These are phyloP conservation scores for Cyclophora albipunctata DNA, from an alignment of 2,888 invertebrate species.

Conservation along the genomic window DNA sequence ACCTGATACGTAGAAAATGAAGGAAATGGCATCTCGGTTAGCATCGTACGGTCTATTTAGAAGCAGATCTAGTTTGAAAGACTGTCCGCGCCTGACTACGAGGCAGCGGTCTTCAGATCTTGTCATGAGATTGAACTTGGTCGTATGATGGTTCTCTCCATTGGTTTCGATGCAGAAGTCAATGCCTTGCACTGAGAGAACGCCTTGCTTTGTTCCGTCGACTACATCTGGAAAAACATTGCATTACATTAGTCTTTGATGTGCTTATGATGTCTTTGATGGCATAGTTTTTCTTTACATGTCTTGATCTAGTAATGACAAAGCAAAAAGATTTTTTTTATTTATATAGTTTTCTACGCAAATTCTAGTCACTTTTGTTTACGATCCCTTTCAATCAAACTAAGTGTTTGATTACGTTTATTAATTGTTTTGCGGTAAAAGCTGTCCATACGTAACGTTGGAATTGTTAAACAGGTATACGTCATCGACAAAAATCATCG, in stretches of 20 bases:
- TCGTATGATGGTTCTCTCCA: constrained; percentile 85
- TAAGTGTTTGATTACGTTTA: no score
- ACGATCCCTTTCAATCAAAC: no score
- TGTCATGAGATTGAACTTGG: constrained; percentile 84
- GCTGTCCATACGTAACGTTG: no score
- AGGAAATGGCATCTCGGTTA: constrained; percentile 84
- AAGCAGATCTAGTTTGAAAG: constrained; percentile 82
- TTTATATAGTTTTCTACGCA: no score
- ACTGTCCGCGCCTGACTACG: constrained; percentile 88
- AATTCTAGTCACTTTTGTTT: no score
- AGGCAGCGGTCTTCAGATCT: constrained; percentile 76
- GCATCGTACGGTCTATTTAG: constrained; percentile 85
- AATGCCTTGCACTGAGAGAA: constrained; percentile 82
- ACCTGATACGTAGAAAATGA: constrained; percentile 88
- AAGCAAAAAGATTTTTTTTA: no score
- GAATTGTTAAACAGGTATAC: constrained; percentile 5
- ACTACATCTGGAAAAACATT: constrained; percentile 52
- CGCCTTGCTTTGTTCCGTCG: constrained; percentile 68
- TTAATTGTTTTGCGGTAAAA: no score
- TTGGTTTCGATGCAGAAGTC: constrained; percentile 85
- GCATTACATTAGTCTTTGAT: neutral
- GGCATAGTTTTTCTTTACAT: no score
- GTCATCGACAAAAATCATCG: constrained; percentile 31
- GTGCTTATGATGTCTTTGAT: no score
- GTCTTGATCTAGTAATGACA: no score